Evolutionary conservation across 1,140 invertebrate genomes (phyloP).

Genomic region (Atopsyche davidsoni): DNA sequence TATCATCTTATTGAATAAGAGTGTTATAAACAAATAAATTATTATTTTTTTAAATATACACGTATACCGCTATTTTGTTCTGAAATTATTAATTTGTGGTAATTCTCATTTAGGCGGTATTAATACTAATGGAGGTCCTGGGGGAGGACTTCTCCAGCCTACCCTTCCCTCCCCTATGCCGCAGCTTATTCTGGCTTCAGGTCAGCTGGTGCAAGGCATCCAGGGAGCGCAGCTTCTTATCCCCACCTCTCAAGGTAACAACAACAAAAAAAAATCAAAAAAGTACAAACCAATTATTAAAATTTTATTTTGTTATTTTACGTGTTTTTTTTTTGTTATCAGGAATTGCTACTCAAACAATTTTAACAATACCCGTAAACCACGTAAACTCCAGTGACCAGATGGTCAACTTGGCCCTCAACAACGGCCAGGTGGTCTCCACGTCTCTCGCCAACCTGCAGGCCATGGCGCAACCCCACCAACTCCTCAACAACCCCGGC

Average conservation of each 20-base stretch:
- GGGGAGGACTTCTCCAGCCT: conserved; percentile 36
- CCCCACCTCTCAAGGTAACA: conserved; percentile 87
- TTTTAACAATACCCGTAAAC: conserved; percentile 86
- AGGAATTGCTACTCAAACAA: conserved; percentile 90
- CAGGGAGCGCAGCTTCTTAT: conserved; percentile 90
- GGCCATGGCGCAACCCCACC: conserved; percentile 66
- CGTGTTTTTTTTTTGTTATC: conserved; percentile 30
- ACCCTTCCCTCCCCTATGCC: conserved; percentile 70
- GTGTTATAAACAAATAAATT: too few species aligned
- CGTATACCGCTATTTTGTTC: too few species aligned
- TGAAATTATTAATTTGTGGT: too few species aligned
- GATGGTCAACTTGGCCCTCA: conserved; percentile 72
- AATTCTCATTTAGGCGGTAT: too few species aligned
- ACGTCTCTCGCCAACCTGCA: conserved; percentile 76
- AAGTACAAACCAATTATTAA: background rate
- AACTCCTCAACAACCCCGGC: conserved; percentile 43
- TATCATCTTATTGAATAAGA: too few species aligned
- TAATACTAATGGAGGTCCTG: too few species aligned
- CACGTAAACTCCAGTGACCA: conserved; percentile 73
- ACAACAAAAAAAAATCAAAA: background rate
- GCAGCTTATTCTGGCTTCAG: conserved; percentile 84
- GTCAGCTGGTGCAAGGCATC: conserved; percentile 84
- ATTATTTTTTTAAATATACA: too few species aligned
- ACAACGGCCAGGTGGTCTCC: conserved; percentile 77
- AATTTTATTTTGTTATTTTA: background rate